A percentile compares a stretch with the other conserved stretches of the same genome.
Conservation (phyloP, 1,140 invertebrate genomes). For the Drosophila bocki region DNA sequence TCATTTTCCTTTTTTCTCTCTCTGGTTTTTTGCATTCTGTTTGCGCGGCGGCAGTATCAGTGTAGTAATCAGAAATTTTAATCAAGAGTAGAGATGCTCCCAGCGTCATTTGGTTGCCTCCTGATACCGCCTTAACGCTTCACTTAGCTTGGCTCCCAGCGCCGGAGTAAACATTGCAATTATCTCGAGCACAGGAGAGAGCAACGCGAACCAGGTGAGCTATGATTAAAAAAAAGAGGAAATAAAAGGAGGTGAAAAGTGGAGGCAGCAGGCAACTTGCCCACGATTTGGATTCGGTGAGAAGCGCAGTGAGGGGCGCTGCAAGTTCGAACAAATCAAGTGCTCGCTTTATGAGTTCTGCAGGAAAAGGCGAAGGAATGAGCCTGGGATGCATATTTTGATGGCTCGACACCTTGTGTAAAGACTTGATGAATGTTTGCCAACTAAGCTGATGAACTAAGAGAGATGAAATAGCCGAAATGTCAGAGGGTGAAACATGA, state of each 20-base stretch:
- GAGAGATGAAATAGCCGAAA: conserved; percentile 11
- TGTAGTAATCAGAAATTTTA: conserved; percentile 84
- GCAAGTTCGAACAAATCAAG: conserved; percentile 71
- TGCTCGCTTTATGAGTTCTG: conserved; percentile 60
- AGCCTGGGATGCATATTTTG: conserved; percentile 6
- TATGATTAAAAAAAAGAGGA: conserved; percentile 65
- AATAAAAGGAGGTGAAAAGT: conserved; percentile 1
- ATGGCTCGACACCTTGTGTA: conserved; percentile 1
- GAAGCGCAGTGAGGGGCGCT: conserved; percentile 32
- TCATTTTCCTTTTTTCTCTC: conserved; percentile 28
- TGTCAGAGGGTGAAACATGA: not conserved
- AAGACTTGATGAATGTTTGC: conserved; percentile 59
- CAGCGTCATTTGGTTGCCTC: conserved; percentile 34
- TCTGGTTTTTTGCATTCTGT: conserved; percentile 50
- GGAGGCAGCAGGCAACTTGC: not conserved
- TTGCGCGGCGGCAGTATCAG: conserved; percentile 57
- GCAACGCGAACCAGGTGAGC: conserved; percentile 63
- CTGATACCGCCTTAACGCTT: conserved; percentile 73
- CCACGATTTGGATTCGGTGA: conserved; percentile 3
- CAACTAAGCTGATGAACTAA: conserved; percentile 9
- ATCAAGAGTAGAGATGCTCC: conserved; percentile 65
- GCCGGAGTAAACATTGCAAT: conserved; percentile 77
- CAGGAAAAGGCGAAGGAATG: not conserved
- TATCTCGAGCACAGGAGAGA: conserved; percentile 67
- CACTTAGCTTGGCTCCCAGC: conserved; percentile 65